Evolutionary conservation across 2,113 vertebrate genomes (phyloP).

Genomic region (Zeus faber): DNA sequence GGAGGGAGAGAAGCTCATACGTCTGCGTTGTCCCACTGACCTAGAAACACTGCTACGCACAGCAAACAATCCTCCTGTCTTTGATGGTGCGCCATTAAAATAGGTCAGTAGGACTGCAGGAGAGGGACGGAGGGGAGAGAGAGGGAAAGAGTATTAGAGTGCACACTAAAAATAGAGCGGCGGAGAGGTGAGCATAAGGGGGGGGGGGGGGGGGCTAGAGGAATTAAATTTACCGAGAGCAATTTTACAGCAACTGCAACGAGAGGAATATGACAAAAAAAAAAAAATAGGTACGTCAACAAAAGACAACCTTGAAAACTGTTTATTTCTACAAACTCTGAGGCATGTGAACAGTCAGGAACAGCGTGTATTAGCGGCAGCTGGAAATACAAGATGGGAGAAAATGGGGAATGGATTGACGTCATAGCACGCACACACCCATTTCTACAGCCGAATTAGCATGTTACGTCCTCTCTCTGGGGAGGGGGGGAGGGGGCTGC

Average conservation of each 20-base stretch:
- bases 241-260: conserved; percentile 55
- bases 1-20: conserved; percentile 42
- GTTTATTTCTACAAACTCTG: no score
- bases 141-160: conserved; percentile 45
- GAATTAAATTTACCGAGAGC: conserved; percentile 41
- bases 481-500: conserved; percentile 62
- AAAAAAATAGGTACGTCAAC: no score
- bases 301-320: no score
- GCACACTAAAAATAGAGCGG: conserved; percentile 74
- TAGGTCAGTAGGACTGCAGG: conserved; percentile 75
- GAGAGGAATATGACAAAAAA: no score
- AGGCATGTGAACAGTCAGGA: no score
- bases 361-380: conserved; percentile 34
- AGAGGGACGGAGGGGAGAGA: conserved; percentile 38
- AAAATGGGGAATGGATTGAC: conserved; percentile 51
- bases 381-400: conserved; percentile 27
- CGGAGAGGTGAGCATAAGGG: conserved; percentile 18
- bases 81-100: conserved; percentile 71
- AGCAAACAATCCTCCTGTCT: conserved; percentile 69
- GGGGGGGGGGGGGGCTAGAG: conserved; percentile 36
- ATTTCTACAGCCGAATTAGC: conserved; percentile 61
- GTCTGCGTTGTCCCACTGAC: conserved; percentile 69
- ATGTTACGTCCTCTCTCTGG: conserved; percentile 48
- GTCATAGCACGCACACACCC: conserved; percentile 69
- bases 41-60: conserved; percentile 71